A percentile compares a stretch with the other conserved stretches of the same genome.
Conservation (phyloP, 1,140 invertebrate genomes). For the Eueides isabella region DNA sequence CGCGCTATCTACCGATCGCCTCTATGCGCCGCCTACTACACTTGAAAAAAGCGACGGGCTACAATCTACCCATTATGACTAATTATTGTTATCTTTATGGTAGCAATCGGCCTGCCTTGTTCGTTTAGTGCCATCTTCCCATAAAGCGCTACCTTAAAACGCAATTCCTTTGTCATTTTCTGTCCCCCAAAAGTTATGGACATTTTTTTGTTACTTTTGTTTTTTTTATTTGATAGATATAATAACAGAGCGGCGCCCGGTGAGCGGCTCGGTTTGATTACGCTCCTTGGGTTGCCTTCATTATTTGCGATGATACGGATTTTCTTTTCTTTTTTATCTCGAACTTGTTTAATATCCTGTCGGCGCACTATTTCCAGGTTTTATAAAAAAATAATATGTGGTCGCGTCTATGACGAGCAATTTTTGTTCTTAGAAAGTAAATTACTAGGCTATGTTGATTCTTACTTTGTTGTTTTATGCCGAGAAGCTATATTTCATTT, state of each 20-base stretch:
- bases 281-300: constrained; percentile 60
- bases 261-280: constrained; percentile 56
- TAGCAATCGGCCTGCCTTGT: constrained; percentile 72
- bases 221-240: constrained; percentile 41
- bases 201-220: constrained; percentile 58
- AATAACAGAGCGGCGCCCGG: constrained; percentile 62
- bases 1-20: constrained; percentile 72
- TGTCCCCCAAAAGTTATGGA: constrained; percentile 55
- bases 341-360: constrained; percentile 46
- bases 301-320: constrained; percentile 76
- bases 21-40: constrained; percentile 68
- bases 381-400: constrained; percentile 34
- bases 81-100: constrained; percentile 81
- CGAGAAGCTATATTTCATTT: constrained; percentile 43
- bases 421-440: constrained; percentile 40
- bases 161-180: constrained; percentile 68
- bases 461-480: constrained; percentile 38
- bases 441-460: constrained; percentile 30
- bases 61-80: constrained; percentile 72
- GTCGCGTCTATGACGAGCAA: constrained; percentile 23
- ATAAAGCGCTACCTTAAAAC: constrained; percentile 67
- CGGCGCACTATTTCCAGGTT: constrained; percentile 34
- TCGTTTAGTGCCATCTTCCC: constrained; percentile 59
- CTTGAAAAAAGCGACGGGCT: constrained; percentile 59
- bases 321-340: constrained; percentile 58